phyloP scores from a whole-genome alignment of 2,888 invertebrate genomes.

The Ctena decussata region DNA sequence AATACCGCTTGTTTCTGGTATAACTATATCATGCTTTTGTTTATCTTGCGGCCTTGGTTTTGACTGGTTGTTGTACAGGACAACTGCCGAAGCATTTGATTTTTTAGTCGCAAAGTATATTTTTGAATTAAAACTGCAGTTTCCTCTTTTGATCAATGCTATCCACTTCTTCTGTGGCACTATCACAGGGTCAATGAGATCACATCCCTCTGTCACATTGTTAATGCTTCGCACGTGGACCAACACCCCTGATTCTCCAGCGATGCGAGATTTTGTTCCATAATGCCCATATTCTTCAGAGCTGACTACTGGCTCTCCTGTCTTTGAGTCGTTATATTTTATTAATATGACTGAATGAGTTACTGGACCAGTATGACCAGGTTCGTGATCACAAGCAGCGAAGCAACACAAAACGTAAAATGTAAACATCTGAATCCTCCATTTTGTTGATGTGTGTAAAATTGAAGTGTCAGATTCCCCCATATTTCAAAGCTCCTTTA shows the following conservation, averaged over 20 bases:
- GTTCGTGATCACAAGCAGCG: neutral
- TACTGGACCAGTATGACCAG: neutral
- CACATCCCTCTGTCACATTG: constrained; percentile 40
- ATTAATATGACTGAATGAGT: neutral
- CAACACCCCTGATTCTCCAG: constrained; percentile 40
- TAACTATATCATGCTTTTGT: neutral
- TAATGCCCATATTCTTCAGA: neutral
- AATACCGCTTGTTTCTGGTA: neutral
- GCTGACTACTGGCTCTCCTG: neutral
- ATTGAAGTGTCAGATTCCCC: constrained; percentile 50
- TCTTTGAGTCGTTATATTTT: constrained; percentile 2
- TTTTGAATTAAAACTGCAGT: constrained; percentile 94
- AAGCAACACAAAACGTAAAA: constrained; percentile 8
- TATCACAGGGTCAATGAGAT: constrained; percentile 37
- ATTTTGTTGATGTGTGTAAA: constrained; percentile 48
- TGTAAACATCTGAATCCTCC: constrained; percentile 41
- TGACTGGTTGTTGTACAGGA: constrained; percentile 90
- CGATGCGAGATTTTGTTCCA: neutral
- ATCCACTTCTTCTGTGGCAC: constrained; percentile 91
- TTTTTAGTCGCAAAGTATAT: constrained; percentile 91
- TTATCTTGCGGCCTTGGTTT: neutral
- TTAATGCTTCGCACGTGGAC: constrained; percentile 35
- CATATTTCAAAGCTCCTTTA: neutral
- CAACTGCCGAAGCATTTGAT: constrained; percentile 92
- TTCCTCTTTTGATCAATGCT: constrained; percentile 93